Percentiles rank a stretch among this genome's conserved stretches.
phyloP scores from a whole-genome alignment of 2,113 vertebrate genomes.

The Pachyramphus minor region DNA sequence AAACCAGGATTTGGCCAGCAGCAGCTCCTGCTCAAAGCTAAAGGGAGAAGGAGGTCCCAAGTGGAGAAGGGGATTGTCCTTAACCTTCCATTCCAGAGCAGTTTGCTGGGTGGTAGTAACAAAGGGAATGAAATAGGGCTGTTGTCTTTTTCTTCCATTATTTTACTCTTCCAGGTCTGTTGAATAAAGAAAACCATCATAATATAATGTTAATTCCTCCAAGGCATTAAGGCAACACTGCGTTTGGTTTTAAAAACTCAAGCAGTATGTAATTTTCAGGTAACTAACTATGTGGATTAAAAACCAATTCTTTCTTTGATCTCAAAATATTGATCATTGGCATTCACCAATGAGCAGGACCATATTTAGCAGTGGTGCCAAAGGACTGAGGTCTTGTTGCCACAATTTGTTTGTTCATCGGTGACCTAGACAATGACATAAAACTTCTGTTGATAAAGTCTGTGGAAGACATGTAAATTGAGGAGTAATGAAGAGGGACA shows the following conservation, averaged over 20 bases:
- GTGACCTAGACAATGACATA: background rate
- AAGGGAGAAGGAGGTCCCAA: background rate
- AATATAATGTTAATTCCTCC: background rate
- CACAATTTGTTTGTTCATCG: background rate
- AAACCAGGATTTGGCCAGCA: background rate
- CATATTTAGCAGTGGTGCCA: accelerated
- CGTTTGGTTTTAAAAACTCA: background rate
- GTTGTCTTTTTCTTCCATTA: background rate
- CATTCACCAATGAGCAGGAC: background rate
- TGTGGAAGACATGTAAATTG: background rate
- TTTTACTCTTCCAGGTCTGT: background rate
- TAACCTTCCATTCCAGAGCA: background rate
- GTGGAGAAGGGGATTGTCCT: background rate
- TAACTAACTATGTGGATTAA: background rate
- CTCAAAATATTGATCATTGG: background rate
- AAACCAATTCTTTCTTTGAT: background rate
- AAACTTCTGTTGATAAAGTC: background rate
- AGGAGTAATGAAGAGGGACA: background rate
- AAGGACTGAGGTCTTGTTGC: background rate
- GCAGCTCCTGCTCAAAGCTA: background rate
- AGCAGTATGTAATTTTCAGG: background rate
- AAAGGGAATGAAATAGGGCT: background rate
- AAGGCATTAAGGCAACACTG: background rate
- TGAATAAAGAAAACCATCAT: background rate
- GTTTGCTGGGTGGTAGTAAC: background rate